These are phyloP conservation scores for Holotrichia oblita DNA, from an alignment of 1,140 invertebrate genomes.

Conservation along the genomic window DNA sequence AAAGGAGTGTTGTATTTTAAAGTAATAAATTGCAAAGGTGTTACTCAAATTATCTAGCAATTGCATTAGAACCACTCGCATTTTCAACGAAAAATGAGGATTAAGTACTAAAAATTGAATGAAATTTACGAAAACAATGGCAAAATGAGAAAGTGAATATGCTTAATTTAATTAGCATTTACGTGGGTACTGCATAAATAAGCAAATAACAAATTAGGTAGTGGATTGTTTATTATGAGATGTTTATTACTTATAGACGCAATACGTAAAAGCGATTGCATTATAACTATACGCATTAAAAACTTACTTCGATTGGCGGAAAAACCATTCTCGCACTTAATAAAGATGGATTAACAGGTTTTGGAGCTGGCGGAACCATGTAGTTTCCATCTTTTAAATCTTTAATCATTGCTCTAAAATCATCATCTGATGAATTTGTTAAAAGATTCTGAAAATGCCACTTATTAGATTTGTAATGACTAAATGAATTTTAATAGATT, in stretches of 20 bases:
- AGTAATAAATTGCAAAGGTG: neutral
- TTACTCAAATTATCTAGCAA: neutral
- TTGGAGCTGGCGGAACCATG: conserved; percentile 54
- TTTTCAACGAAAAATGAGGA: too few species aligned
- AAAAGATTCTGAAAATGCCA: conserved; percentile 51
- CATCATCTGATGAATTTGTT: conserved; percentile 50
- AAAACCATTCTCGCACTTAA: conserved; percentile 25
- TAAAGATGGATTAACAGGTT: conserved; percentile 50
- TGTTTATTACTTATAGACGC: too few species aligned
- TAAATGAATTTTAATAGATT: neutral
- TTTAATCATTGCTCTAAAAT: conserved; percentile 54
- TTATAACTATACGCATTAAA: too few species aligned
- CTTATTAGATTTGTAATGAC: neutral
- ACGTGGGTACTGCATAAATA: too few species aligned
- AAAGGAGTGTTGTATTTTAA: neutral
- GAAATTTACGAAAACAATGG: too few species aligned
- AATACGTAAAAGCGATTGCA: too few species aligned
- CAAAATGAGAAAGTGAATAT: too few species aligned
- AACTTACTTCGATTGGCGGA: conserved; percentile 38
- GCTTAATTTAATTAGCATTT: too few species aligned
- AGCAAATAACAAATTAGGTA: too few species aligned
- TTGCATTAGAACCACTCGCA: too few species aligned
- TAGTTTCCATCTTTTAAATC: conserved; percentile 53
- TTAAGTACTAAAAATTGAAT: too few species aligned
- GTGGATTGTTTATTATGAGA: too few species aligned